These are phyloP conservation scores for Odocoileus hemionus DNA, from an alignment of 2,113 vertebrate genomes.

Conservation along the genomic window DNA sequence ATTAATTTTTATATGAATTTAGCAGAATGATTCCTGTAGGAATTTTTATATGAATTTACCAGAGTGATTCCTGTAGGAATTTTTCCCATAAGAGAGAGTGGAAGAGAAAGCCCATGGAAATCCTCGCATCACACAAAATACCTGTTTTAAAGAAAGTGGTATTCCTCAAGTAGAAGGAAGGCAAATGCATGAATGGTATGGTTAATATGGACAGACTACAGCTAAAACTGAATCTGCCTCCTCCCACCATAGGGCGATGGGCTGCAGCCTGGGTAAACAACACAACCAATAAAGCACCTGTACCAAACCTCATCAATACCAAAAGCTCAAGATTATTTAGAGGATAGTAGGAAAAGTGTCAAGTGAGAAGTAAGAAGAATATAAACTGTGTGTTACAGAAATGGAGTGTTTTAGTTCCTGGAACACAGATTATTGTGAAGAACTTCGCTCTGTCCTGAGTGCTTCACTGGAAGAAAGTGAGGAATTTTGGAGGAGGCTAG, in stretches of 20 bases:
- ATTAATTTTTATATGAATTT: background rate
- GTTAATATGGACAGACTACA: background rate
- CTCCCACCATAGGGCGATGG: background rate
- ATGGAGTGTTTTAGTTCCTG: background rate
- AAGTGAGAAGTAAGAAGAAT: background rate
- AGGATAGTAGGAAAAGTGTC: background rate
- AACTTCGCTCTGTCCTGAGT: background rate
- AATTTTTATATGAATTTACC: background rate
- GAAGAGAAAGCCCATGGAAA: background rate
- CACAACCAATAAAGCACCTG: background rate
- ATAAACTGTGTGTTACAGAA: background rate
- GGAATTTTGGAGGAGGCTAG: background rate
- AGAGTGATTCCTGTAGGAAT: background rate
- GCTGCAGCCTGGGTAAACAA: background rate
- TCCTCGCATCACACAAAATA: background rate
- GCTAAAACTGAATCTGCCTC: background rate
- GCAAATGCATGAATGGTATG: too few relatives aligned
- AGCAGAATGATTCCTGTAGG: background rate
- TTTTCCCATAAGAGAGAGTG: background rate
- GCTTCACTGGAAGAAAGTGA: background rate
- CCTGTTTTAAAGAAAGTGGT: background rate
- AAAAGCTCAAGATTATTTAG: background rate
- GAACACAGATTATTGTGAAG: background rate
- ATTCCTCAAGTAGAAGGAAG: background rate
- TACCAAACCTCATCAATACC: background rate